Percentiles rank a stretch among this genome's conserved stretches.
Conservation (phyloP, 1,140 invertebrate species). For the Lepidotrigona ventralis region DNA sequence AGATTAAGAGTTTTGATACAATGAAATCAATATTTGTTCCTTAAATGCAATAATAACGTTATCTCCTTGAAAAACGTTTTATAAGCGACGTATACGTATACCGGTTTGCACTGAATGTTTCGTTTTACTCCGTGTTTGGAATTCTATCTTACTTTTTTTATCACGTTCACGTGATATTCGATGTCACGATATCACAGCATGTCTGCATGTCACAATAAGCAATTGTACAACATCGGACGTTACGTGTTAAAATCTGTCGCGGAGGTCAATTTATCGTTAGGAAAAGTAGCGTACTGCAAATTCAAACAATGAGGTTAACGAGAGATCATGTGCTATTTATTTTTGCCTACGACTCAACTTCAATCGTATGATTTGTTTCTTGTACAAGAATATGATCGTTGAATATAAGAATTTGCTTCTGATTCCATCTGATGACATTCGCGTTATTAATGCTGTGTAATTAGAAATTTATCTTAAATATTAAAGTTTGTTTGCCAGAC, state of each 20-base stretch:
- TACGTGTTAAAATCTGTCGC: not conserved
- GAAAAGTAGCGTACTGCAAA: constrained; percentile 25
- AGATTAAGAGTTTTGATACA: too few relatives aligned
- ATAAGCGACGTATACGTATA: not conserved
- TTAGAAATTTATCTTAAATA: too few relatives aligned
- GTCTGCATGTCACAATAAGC: not conserved
- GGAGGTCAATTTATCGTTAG: constrained; percentile 38
- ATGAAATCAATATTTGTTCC: too few relatives aligned
- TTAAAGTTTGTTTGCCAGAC: too few relatives aligned
- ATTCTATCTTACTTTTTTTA: not conserved
- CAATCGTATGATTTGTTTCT: not conserved
- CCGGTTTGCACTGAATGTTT: not conserved
- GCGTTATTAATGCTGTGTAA: not conserved
- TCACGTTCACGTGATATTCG: not conserved
- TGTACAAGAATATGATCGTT: not conserved
- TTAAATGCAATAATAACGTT: not conserved
- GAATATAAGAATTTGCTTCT: too few relatives aligned
- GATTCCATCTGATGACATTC: not conserved
- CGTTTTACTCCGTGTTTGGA: not conserved
- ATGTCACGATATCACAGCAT: constrained; percentile 23
- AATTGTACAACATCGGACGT: constrained; percentile 29
- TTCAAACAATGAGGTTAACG: constrained; percentile 36
- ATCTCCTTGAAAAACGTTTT: not conserved
- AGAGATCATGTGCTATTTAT: constrained; percentile 31
- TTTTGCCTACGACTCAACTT: not conserved